These are phyloP conservation scores for Mastigias papua DNA, from an alignment of 30 jellyfish, hydroid and myxozoan genomes.

Conservation along the genomic window DNA sequence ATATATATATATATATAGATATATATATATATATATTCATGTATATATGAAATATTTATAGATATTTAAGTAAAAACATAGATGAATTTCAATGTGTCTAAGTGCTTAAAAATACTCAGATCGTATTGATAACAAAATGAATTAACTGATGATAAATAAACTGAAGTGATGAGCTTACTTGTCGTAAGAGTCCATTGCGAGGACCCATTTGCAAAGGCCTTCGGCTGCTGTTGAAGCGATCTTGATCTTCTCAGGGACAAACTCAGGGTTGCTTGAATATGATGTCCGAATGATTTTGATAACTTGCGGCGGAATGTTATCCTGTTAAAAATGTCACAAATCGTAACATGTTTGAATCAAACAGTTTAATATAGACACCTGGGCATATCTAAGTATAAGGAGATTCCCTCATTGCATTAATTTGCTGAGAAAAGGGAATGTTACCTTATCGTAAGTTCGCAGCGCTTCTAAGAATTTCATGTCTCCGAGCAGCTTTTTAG, in stretches of 20 bases:
- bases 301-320: slow-evolving; percentile 85
- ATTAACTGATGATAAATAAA: neutral
- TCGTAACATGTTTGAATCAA: no score
- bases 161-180: slow-evolving; percentile 52
- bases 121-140: no score
- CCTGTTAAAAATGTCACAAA: slow-evolving; percentile 70
- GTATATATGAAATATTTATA: no score
- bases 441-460: slow-evolving; percentile 94
- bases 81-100: no score
- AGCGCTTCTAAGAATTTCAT: slow-evolving; percentile 96
- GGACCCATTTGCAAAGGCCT: slow-evolving; percentile 99
- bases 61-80: no score
- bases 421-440: neutral
- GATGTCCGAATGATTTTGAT: slow-evolving; percentile 87
- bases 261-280: slow-evolving; percentile 93
- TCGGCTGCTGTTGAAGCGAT: slow-evolving; percentile 99
- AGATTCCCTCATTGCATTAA: neutral
- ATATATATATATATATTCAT: no score
- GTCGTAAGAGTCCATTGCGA: slow-evolving; percentile 99
- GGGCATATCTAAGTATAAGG: neutral
- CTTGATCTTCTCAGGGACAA: slow-evolving; percentile 94
- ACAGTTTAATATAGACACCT: no score
- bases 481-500: slow-evolving; percentile 95
- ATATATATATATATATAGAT: no score
- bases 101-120: no score